Base-by-base conservation (phyloP, 2,797 vertebrate genomes). In the Luscinia megarhynchos region DNA sequence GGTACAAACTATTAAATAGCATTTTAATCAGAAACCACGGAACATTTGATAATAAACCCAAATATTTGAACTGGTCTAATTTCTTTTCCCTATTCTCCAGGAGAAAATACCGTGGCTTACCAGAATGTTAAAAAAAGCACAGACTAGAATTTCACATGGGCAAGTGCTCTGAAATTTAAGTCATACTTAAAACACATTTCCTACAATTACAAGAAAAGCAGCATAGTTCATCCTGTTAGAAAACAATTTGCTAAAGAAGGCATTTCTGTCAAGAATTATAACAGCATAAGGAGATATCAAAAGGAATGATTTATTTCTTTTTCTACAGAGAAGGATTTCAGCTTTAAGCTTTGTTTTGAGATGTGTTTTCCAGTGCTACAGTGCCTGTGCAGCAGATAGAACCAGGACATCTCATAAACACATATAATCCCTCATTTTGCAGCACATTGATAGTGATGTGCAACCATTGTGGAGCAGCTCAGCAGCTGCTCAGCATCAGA, bases 231-330 rank as follows among this genome's bases (percentile, higher is more conserved):
- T 58, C 24, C 70, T 62, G 54, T 74, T 80, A 50, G 58, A 89
- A 96, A 94, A 87, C 57, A 82, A 91, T 94, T 95, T 95, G 59
- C 54, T 85, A 90, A 89, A 96, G 96, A 90, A 87, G 40, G 51
- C 50, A 91, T 36, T 75, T 91, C 61, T 93, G 83, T 89, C 91
- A 95, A 92, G 70, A 96, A 93, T 91, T 90, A 59, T 90, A 72
- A 89, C 40, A 51, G 67, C 72, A 62, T 86, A 94, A 94, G 70
- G 50, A 90, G 45, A 86, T 85, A 95, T 32, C 51, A 92, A 89
- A 94, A 90, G 55, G 74, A 95, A 86, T 69, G 15, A 73, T 86
- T 96, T 38, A 78, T 57, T 90, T 90, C 36, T 45, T 59, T 79
- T 88, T 78, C 93, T 74, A 38, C 24, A 90, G 82, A 51, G 86